Evolutionary conservation across 2,888 invertebrate genomes (phyloP), one percentile per base, ranked within the genome.

Genomic region (Sinelater perroti): DNA sequence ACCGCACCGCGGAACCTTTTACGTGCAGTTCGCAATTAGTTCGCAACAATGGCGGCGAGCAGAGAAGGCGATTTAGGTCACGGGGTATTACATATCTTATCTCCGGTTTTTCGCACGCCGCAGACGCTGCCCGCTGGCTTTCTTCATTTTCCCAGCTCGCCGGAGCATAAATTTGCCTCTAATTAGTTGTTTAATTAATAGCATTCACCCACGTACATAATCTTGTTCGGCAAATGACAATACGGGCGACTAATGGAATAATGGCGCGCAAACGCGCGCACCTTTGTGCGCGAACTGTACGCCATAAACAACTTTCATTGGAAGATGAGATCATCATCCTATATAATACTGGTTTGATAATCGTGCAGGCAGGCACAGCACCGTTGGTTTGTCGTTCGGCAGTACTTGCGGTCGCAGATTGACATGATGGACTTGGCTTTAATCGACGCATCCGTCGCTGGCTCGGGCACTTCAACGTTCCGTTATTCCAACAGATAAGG

Each of bases 241-340:
- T 6, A 14, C 31, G 2, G 7, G 21, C 14, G 10, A 8, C 10
- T 38, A 30, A 51, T 53, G 31, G 45, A 53, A 45, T 45, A 53
- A 56, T 50, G 30, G 38, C n/a, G 16, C 36, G 47, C 36, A 47
- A n/a, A n/a, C 36, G 42, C 26, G 53, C 52, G 63, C 62, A 66
- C 61, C 63, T 64, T 62, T 61, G 61, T 61, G 56, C 31, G 33
- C 54, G 58, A 64, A 61, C 60, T 69, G 66, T 66, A 67, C 66
- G 60, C 35, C 51, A 65, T 62, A 63, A 70, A 69, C 69, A 71
- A 70, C 70, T 71, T 70, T 71, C 70, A 66, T 68, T 62, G 38
- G 50, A 60, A 58, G 71, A 72, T 73, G 73, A 73, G 73, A 71
- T 73, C 73, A 73, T 73, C 72, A 60, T 68, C 64, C 58, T 38